These are phyloP conservation scores for Anoplophora glabripennis DNA, from an alignment of 1,140 invertebrate genomes.

Conservation along the genomic window DNA sequence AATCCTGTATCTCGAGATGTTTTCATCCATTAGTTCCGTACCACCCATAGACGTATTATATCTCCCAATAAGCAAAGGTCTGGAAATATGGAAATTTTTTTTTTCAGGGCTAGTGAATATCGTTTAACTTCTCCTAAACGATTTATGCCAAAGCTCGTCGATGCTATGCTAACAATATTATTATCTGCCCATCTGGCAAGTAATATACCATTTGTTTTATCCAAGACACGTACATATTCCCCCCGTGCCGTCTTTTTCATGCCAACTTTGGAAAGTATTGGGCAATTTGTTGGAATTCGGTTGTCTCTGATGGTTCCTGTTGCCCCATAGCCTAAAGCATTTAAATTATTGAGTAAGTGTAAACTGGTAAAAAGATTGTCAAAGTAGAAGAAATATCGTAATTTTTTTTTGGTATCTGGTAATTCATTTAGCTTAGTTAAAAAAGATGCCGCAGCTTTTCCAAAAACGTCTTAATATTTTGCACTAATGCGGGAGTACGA, in stretches of 20 bases:
- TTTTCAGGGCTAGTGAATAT: slow-evolving; percentile 47
- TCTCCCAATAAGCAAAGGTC: slow-evolving; percentile 42
- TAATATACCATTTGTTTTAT: slow-evolving; percentile 23
- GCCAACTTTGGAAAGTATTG: not conserved
- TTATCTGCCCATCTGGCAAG: slow-evolving; percentile 37
- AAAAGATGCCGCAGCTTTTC: slow-evolving; percentile 18
- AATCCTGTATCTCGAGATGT: slow-evolving; percentile 46
- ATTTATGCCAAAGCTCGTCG: slow-evolving; percentile 28
- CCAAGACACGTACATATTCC: too few relatives aligned
- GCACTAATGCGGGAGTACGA: too few relatives aligned
- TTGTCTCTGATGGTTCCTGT: slow-evolving; percentile 24
- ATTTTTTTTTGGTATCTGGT: slow-evolving; percentile 2
- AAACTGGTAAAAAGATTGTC: slow-evolving; percentile 38
- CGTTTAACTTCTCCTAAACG: slow-evolving; percentile 37
- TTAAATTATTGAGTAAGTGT: slow-evolving; percentile 24
- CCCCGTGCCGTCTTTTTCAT: not conserved
- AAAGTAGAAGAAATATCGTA: slow-evolving; percentile 27
- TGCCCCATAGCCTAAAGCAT: slow-evolving; percentile 15
- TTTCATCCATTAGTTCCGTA: slow-evolving; percentile 46
- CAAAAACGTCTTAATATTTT: too few relatives aligned
- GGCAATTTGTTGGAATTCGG: slow-evolving; percentile 19
- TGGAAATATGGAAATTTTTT: slow-evolving; percentile 40
- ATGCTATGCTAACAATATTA: slow-evolving; percentile 35
- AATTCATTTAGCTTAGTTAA: slow-evolving; percentile 28
- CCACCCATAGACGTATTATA: slow-evolving; percentile 46